These are phyloP conservation scores for Hirtodrosophila confusa DNA, from an alignment of 2,888 invertebrate species.

Conservation along the genomic window DNA sequence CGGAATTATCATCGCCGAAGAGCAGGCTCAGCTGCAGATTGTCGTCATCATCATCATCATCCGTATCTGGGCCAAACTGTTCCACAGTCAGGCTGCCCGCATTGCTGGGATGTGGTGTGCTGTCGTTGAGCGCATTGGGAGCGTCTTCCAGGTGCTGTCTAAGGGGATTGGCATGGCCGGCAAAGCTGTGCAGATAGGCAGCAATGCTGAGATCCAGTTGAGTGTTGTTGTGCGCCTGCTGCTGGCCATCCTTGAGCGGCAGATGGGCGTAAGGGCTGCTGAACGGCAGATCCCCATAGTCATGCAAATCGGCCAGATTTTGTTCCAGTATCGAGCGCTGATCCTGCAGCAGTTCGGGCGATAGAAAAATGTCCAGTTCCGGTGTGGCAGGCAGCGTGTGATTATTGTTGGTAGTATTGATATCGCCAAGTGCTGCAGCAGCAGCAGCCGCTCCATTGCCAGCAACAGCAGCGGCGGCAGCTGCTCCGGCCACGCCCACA, in stretches of 20 bases:
- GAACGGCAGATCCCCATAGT: conserved; percentile 84
- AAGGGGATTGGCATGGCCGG: conserved; percentile 33
- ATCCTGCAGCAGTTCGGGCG: conserved; percentile 82
- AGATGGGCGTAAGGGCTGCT: conserved; percentile 77
- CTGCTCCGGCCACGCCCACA: conserved; percentile 15
- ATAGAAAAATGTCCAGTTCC: conserved; percentile 78
- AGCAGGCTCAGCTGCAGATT: conserved; percentile 45
- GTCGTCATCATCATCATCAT: conserved; percentile 57
- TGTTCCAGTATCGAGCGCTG: conserved; percentile 85
- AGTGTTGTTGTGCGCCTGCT: conserved; percentile 71
- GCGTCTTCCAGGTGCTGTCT: conserved; percentile 26
- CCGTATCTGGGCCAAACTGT: conserved; percentile 45
- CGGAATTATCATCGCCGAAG: conserved; percentile 46
- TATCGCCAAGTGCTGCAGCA: conserved; percentile 47
- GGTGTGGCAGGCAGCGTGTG: conserved; percentile 31
- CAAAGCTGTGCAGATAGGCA: conserved; percentile 68
- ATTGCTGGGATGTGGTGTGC: conserved; percentile 75
- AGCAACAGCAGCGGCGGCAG: conserved; percentile 15
- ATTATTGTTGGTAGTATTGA: conserved; percentile 48
- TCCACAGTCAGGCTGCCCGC: conserved; percentile 64
- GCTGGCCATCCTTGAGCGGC: conserved; percentile 84
- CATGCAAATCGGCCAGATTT: conserved; percentile 86
- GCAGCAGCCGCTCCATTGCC: conserved; percentile 41
- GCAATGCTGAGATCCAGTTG: conserved; percentile 74
- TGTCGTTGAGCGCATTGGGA: conserved; percentile 74